Evolutionary conservation across 2,888 invertebrate species (phyloP), one percentile per base, ranked within the genome.

Genomic region (Blastobasis adustella): DNA sequence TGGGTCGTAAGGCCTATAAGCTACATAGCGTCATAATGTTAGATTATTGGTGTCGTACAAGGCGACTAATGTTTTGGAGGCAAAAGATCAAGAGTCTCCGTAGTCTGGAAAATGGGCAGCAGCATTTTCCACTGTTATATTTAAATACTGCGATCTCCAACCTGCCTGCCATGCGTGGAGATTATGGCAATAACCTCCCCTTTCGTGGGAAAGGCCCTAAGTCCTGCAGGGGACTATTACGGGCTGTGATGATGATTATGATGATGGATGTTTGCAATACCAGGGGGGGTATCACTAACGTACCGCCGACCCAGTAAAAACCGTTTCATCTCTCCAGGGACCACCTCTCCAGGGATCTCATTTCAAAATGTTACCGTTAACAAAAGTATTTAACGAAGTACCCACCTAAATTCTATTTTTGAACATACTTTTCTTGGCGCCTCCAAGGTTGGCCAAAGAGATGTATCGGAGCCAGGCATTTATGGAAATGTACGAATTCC

Each of bases 401-500:
- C 51, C 7, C 53, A 51, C 53, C 50, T 46, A 51, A 51, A 53
- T 52, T 56, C 50, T 54, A 47, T 51, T 53, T 9, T 57, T 61
- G 60, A 63, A 65, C 60, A 63, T 67, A 62, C 63, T 65, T 63
- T 66, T 59, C 70, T 67, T 62, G 76, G 83, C 84, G 85, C 82
- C 83, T 84, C 85, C 78, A 76, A 74, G 79, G 82, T 82, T 81
- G 75, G 73, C 84, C 83, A 84, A 84, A 84, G 83, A 73, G 71
- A 39, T 68, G 69, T 23, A 23, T 23, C 23, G 23, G 23, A 23
- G 23, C 63, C 60, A 62, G 78, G 83, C 67, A 85, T 86, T 85
- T 87, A 87, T 86, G 87, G 84, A 87, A 87, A 87, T 86, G 74
- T 67, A 71, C 72, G 77, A 79, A 85, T 85, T 82, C 84, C 83